Conservation (phyloP, 2,797 vertebrate species). For the Poecilia velifera region DNA sequence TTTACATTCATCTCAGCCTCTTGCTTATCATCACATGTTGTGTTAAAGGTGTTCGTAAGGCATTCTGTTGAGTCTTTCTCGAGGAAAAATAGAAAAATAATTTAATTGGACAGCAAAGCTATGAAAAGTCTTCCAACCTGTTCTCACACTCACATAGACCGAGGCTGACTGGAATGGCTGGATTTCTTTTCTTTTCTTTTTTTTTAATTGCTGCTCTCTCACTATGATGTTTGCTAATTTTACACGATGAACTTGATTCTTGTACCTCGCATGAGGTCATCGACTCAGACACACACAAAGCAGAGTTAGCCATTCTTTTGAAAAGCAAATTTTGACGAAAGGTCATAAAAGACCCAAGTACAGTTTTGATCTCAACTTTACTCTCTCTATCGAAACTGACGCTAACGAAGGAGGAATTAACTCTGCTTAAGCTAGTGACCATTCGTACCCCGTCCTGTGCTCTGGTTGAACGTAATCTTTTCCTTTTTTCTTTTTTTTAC, state of each 20-base stretch:
- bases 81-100: background rate
- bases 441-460: background rate
- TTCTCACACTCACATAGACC: background rate
- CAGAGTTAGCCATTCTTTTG: background rate
- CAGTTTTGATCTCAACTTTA: background rate
- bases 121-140: background rate
- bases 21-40: background rate
- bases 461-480: background rate
- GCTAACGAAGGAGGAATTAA: background rate
- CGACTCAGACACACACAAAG: background rate
- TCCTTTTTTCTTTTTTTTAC: background rate
- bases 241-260: background rate
- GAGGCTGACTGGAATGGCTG: background rate
- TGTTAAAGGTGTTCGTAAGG: background rate
- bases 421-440: background rate
- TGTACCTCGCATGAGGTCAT: background rate
- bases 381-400: background rate
- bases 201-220: background rate
- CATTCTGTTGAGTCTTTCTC: background rate
- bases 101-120: background rate
- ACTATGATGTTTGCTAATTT: background rate
- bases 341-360: no score
- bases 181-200: background rate
- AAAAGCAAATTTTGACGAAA: no score
- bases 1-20: background rate